These are phyloP conservation scores for Aegotheles bennettii DNA, from an alignment of 2,113 vertebrate species.

Conservation along the genomic window DNA sequence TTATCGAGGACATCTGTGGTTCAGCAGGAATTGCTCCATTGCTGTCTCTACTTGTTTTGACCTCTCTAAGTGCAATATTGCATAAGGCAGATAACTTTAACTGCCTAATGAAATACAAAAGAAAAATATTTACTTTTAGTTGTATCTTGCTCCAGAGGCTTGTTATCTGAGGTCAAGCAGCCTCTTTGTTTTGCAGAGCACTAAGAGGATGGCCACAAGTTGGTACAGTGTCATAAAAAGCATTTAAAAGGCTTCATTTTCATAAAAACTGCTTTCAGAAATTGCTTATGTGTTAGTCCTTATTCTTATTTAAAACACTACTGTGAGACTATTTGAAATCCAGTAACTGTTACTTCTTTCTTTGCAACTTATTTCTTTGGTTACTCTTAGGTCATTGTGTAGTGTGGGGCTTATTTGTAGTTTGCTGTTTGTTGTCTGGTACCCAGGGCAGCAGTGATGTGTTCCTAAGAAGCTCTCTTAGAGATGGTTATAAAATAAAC, in stretches of 20 bases:
- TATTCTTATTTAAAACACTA: neutral
- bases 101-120: neutral
- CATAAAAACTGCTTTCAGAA: neutral
- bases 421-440: neutral
- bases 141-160: neutral
- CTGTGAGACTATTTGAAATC: neutral
- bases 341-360: accelerated
- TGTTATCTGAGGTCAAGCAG: neutral
- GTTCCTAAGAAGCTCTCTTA: neutral
- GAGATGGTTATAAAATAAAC: neutral
- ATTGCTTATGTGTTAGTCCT: neutral
- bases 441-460: neutral
- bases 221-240: neutral
- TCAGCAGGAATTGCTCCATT: neutral
- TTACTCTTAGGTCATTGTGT: neutral
- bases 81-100: neutral
- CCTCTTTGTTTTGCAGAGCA: neutral
- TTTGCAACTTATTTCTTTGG: neutral
- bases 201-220: neutral
- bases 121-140: neutral
- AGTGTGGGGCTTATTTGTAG: neutral
- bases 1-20: neutral
- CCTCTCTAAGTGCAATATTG: neutral
- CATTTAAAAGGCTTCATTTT: neutral
- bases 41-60: neutral